Conservation (phyloP, 37 sponge, comb jelly and placozoan genomes). For the Diacarnus erythraeanus region DNA sequence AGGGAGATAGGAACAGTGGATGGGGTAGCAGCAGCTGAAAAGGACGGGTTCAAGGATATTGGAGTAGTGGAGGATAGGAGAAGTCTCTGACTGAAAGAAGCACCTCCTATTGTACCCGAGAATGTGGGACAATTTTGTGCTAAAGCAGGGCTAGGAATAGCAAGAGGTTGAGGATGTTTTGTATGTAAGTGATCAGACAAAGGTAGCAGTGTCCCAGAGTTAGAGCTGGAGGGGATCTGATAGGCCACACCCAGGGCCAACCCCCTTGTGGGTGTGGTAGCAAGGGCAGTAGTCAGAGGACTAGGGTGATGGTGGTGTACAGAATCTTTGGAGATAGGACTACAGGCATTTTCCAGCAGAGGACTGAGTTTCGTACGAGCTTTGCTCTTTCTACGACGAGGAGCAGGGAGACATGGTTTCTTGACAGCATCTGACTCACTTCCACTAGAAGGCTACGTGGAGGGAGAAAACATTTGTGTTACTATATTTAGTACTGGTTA, state of each 20-base stretch:
- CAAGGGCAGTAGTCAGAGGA: background rate
- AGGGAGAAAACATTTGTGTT: background rate
- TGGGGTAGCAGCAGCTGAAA: background rate
- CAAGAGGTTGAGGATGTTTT: no score
- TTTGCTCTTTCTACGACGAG: slow-evolving; percentile 19
- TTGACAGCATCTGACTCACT: slow-evolving; percentile 18
- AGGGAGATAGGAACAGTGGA: background rate
- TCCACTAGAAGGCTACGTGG: slow-evolving; percentile 15
- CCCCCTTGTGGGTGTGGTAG: slow-evolving; percentile 1
- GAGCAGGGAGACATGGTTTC: background rate
- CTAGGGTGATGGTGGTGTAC: slow-evolving; percentile 2
- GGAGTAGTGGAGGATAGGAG: no score
- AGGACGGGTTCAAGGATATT: no score
- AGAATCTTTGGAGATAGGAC: slow-evolving; percentile 34
- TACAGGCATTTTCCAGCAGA: slow-evolving; percentile 54
- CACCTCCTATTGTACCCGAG: no score
- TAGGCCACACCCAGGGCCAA: background rate
- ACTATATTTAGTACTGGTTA: background rate
- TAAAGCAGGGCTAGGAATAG: no score
- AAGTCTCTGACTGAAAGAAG: no score
- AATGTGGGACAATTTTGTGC: no score
- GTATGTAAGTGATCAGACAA: background rate
- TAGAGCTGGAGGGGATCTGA: background rate
- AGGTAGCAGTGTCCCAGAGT: no score
- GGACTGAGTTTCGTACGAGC: slow-evolving; percentile 60